phyloP scores from a whole-genome alignment of 2,113 vertebrate species.

The Pantherophis guttatus region DNA sequence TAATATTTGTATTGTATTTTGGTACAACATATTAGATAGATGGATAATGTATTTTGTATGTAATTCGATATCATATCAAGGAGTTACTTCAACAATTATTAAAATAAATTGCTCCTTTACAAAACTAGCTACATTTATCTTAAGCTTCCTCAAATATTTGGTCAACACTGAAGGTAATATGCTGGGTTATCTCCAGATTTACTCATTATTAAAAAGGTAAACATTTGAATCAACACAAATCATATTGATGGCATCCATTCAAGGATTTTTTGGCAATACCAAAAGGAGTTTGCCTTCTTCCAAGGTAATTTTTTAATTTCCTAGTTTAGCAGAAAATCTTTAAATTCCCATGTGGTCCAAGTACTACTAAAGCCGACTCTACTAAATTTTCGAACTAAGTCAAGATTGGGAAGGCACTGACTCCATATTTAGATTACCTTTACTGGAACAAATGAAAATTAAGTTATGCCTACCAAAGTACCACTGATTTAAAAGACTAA shows the following conservation, averaged over 20 bases:
- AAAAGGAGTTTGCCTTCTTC: neutral
- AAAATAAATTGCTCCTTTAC: neutral
- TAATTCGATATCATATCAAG: neutral
- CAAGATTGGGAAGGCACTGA: neutral
- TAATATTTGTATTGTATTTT: neutral
- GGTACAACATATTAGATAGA: neutral
- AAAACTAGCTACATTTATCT: neutral
- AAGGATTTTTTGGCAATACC: neutral
- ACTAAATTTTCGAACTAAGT: neutral
- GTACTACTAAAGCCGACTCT: neutral
- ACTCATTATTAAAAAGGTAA: neutral
- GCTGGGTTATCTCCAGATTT: neutral
- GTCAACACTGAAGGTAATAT: neutral
- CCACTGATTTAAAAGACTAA: neutral
- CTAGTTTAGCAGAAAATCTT: neutral
- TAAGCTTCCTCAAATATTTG: neutral
- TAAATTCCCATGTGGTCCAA: neutral
- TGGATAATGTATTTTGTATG: neutral
- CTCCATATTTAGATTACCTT: neutral
- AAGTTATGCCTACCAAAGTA: neutral
- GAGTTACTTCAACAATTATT: neutral
- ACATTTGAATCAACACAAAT: neutral
- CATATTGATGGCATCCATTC: neutral
- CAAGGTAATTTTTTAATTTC: neutral
- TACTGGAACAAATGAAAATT: neutral